These are phyloP conservation scores for Natrix natrix DNA, from an alignment of 2,797 vertebrate genomes.

Conservation along the genomic window DNA sequence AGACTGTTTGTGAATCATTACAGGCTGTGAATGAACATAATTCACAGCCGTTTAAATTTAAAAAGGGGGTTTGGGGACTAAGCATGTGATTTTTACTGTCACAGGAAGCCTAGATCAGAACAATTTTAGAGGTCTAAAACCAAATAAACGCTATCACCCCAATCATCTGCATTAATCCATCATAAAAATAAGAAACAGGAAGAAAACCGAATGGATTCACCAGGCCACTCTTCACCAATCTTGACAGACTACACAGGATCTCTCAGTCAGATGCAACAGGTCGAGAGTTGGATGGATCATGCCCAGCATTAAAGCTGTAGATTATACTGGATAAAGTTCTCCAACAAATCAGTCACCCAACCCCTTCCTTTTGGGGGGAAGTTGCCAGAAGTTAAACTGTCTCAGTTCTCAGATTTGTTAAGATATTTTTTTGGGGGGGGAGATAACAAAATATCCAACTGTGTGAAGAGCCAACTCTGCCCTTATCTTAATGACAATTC, in stretches of 20 bases:
- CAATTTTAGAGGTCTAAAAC: no score
- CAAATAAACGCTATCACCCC: no score
- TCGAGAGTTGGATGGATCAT: background rate
- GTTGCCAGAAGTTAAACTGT: background rate
- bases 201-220: background rate
- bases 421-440: background rate
- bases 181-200: background rate
- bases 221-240: background rate
- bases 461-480: background rate
- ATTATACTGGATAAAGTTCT: background rate
- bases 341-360: background rate
- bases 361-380: background rate
- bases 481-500: background rate
- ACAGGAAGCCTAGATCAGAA: no score
- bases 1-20: no score
- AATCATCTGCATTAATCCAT: slow-evolving; percentile 8
- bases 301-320: background rate
- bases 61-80: no score
- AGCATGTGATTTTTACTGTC: no score
- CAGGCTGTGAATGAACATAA: no score
- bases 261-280: background rate
- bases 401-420: background rate
- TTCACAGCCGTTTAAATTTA: no score
- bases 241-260: background rate
- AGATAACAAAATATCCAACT: background rate